Conservation (phyloP, 37 sponge, comb jelly and placozoan species). For the Spongilla lacustris region DNA sequence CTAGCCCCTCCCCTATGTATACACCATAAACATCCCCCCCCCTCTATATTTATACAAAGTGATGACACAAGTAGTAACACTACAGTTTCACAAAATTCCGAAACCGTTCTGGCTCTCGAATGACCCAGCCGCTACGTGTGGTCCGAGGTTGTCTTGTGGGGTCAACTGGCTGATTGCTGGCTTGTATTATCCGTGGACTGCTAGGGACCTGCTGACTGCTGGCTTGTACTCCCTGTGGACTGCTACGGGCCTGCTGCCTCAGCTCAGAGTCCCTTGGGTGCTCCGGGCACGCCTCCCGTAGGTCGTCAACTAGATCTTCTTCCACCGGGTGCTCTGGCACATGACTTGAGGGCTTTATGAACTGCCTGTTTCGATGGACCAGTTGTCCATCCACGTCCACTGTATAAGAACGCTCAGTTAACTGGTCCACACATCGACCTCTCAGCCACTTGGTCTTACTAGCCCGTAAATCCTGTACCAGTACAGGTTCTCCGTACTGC, state of each 20-base stretch:
- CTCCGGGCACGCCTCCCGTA: not conserved
- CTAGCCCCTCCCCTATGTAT: not conserved
- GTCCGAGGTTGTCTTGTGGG: not conserved
- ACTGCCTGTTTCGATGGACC: not conserved
- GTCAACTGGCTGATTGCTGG: not conserved
- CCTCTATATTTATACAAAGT: too few species aligned
- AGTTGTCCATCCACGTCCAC: not conserved
- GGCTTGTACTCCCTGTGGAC: not conserved
- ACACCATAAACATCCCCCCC: not conserved
- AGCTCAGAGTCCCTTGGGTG: not conserved
- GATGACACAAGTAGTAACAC: not conserved
- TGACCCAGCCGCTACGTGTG: not conserved
- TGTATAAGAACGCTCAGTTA: not conserved
- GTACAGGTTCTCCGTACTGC: not conserved
- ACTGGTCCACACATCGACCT: not conserved
- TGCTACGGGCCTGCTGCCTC: not conserved
- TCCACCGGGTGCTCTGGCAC: not conserved
- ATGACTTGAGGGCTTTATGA: not conserved
- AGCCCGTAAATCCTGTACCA: slow-evolving; percentile 1
- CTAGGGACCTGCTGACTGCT: not conserved
- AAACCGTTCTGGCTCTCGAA: not conserved
- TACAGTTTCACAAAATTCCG: not conserved
- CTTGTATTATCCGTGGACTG: not conserved
- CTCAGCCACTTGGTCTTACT: not conserved
- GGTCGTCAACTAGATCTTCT: not conserved